phyloP scores from a whole-genome alignment of 1,140 invertebrate genomes.

The Drosophila pectinifera region DNA sequence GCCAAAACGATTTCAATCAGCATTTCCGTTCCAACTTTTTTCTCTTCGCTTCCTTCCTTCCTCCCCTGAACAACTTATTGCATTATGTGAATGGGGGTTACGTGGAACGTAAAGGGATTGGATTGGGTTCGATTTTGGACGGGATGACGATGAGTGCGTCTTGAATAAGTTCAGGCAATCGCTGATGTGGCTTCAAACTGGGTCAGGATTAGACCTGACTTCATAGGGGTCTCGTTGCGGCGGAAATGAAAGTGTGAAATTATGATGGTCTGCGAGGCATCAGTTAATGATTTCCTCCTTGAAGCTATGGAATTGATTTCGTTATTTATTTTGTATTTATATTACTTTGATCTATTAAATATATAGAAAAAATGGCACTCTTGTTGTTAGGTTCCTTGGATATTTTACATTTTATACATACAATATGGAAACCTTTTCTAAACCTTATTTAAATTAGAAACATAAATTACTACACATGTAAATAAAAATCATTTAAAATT shows the following conservation, averaged over 20 bases:
- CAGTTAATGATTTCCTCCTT: background rate
- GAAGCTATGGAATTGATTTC: too few species aligned
- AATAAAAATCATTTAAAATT: background rate
- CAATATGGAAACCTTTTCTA: too few species aligned
- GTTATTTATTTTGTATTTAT: too few species aligned
- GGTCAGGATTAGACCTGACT: constrained; percentile 35
- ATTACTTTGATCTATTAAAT: background rate
- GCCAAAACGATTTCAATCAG: constrained; percentile 84
- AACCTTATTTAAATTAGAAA: background rate
- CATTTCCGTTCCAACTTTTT: constrained; percentile 72
- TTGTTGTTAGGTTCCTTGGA: too few species aligned
- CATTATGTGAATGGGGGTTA: constrained; percentile 55
- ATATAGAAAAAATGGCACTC: background rate
- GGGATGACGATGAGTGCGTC: constrained; percentile 25
- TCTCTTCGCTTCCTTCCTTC: constrained; percentile 29
- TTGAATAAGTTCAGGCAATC: constrained; percentile 32
- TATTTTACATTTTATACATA: too few species aligned
- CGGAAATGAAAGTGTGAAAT: background rate
- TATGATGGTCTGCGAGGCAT: background rate
- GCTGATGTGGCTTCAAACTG: constrained; percentile 14
- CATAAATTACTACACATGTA: background rate
- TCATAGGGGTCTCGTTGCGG: constrained; percentile 17
- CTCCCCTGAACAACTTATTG: constrained; percentile 52
- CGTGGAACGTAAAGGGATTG: constrained; percentile 27
- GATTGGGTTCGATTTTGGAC: constrained; percentile 24